A percentile compares a stretch with the other conserved stretches of the same genome.
Evolutionary conservation across 64 coral and sea anemone species (phyloP).

Genomic region (Stichodactyla mertensii): DNA sequence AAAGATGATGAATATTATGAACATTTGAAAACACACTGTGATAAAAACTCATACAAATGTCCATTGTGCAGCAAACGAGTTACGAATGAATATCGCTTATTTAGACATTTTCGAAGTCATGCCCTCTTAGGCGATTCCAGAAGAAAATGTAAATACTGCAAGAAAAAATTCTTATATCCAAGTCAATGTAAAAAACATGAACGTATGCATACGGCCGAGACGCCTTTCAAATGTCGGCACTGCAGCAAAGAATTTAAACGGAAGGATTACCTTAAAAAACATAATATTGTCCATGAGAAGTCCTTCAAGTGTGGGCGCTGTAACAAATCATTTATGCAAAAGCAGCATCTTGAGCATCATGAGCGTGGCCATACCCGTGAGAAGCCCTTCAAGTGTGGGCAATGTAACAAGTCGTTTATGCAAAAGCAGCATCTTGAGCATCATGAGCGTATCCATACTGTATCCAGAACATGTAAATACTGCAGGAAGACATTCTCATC

Average conservation of each 20-base stretch:
- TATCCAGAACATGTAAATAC: background rate
- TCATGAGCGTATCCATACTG: slow-evolving; percentile 27
- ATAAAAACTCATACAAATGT: too few relatives aligned
- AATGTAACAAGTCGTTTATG: slow-evolving; percentile 58
- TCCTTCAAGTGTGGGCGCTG: too few relatives aligned
- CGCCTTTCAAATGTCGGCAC: background rate
- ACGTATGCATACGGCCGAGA: background rate
- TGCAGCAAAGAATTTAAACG: background rate
- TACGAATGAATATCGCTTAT: too few relatives aligned
- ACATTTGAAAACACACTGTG: too few relatives aligned
- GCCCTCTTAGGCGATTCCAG: too few relatives aligned
- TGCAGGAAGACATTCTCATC: background rate
- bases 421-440: slow-evolving; percentile 35
- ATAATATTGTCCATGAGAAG: too few relatives aligned
- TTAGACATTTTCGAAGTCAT: too few relatives aligned
- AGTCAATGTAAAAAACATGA: background rate
- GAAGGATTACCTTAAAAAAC: too few relatives aligned
- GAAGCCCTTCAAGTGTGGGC: slow-evolving; percentile 20
- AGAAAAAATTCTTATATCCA: background rate
- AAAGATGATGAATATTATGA: too few relatives aligned
- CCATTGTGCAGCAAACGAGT: too few relatives aligned
- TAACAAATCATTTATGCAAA: too few relatives aligned
- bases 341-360: background rate
- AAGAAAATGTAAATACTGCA: background rate
- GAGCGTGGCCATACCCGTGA: slow-evolving; percentile 48